A percentile compares a stretch with the other conserved stretches of the same genome.
Conservation (phyloP, 1,140 invertebrate species). For the Nilaparvata lugens region DNA sequence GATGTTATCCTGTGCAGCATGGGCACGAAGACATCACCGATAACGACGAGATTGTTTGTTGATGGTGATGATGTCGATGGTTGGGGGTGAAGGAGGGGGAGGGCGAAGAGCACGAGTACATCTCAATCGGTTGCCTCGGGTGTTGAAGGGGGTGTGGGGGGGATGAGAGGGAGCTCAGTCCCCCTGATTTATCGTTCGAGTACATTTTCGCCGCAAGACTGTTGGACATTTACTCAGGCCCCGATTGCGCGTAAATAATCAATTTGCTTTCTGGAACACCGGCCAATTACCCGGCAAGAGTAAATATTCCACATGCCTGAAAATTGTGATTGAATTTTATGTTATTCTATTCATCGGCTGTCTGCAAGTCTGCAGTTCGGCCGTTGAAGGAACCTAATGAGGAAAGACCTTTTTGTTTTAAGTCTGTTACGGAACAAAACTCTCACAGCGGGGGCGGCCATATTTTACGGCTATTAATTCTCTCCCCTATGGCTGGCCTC, state of each 20-base stretch:
- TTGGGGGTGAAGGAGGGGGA: too few species aligned
- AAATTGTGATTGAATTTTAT: slow-evolving; percentile 17
- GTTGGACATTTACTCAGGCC: neutral
- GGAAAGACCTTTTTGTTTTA: slow-evolving; percentile 15
- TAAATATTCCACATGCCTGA: slow-evolving; percentile 7
- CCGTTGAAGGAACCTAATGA: slow-evolving; percentile 8
- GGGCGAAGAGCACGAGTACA: too few species aligned
- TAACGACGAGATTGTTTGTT: too few species aligned
- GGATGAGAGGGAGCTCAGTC: too few species aligned
- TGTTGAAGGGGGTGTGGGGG: too few species aligned
- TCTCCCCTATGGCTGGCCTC: neutral
- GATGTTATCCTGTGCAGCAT: too few species aligned
- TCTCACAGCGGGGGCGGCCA: slow-evolving; percentile 17
- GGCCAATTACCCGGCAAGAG: slow-evolving; percentile 14
- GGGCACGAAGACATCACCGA: too few species aligned
- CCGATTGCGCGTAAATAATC: neutral
- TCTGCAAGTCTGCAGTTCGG: neutral
- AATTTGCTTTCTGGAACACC: slow-evolving; percentile 1
- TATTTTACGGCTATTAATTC: slow-evolving; percentile 16
- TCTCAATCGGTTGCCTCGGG: too few species aligned
- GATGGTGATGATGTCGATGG: too few species aligned
- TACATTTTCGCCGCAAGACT: too few species aligned
- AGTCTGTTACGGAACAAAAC: slow-evolving; percentile 17
- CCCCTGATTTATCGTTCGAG: too few species aligned
- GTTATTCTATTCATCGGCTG: slow-evolving; percentile 1